These are phyloP conservation scores for Calephelis virginiensis DNA, from an alignment of 1,140 invertebrate species.

Conservation along the genomic window DNA sequence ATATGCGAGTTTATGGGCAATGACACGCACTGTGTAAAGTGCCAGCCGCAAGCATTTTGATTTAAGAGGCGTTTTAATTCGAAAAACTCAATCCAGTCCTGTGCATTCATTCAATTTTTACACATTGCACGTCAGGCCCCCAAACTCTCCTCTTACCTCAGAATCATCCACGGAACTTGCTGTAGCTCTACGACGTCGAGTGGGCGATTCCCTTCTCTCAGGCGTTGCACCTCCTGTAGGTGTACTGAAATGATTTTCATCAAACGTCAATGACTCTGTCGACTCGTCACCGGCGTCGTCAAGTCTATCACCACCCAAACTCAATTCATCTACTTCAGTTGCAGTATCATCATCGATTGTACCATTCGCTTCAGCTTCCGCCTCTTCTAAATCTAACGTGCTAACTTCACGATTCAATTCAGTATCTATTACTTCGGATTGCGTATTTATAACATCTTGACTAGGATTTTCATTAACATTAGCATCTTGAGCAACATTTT, in stretches of 20 bases:
- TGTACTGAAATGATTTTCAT: constrained; percentile 74
- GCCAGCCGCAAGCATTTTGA: background rate
- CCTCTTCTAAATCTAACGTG: constrained; percentile 27
- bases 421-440: constrained; percentile 28
- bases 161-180: constrained; percentile 57
- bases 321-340: constrained; percentile 33
- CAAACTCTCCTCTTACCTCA: constrained; percentile 61
- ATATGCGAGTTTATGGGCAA: constrained; percentile 33
- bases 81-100: constrained; percentile 8
- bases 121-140: constrained; percentile 42
- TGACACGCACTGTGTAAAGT: constrained; percentile 40
- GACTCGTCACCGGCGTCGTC: constrained; percentile 38
- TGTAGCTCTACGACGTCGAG: constrained; percentile 41
- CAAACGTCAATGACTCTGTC: constrained; percentile 59
- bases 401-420: constrained; percentile 26
- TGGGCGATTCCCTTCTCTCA: constrained; percentile 37
- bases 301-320: constrained; percentile 33
- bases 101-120: constrained; percentile 19
- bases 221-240: constrained; percentile 56
- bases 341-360: constrained; percentile 29
- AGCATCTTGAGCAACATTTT: constrained; percentile 39
- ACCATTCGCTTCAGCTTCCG: constrained; percentile 30
- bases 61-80: constrained; percentile 3
- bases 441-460: constrained; percentile 42
- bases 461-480: constrained; percentile 49